Percentiles rank a stretch among this genome's conserved stretches.
phyloP scores from a whole-genome alignment of 2,113 vertebrate species.

The Caracal caracal region DNA sequence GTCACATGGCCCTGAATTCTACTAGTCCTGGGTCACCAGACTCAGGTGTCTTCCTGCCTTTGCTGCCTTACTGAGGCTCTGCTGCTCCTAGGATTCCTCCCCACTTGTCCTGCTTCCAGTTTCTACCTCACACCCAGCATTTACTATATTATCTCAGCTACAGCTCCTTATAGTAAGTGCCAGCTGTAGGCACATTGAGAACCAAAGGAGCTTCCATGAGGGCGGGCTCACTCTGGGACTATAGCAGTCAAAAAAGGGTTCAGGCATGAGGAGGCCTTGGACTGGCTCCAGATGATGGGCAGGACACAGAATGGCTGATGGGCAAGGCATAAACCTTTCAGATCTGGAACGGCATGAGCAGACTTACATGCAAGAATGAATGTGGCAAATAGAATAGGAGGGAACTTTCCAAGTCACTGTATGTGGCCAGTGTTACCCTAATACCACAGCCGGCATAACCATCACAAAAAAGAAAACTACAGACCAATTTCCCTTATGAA shows the following conservation, averaged over 20 bases:
- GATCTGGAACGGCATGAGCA: not conserved
- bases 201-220: not conserved
- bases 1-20: not conserved
- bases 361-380: not conserved
- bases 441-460: not conserved
- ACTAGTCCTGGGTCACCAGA: not conserved
- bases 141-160: not conserved
- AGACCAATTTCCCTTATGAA: not conserved
- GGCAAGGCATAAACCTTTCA: not conserved
- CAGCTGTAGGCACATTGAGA: not conserved
- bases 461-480: not conserved
- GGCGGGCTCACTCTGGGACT: not conserved
- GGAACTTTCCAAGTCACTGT: not conserved
- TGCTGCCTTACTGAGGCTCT: not conserved
- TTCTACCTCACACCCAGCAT: not conserved
- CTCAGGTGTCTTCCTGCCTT: not conserved
- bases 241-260: not conserved
- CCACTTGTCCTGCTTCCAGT: not conserved
- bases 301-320: not conserved
- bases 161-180: not conserved
- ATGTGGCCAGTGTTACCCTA: not conserved
- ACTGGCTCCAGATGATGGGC: not conserved
- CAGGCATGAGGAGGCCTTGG: not conserved
- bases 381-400: not conserved
- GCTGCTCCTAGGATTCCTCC: not conserved